Evolutionary conservation across 30 jellyfish, hydroid and myxozoan genomes (phyloP), one percentile per base, ranked within the genome.

Genomic region (Phacellophora camtschatica): DNA sequence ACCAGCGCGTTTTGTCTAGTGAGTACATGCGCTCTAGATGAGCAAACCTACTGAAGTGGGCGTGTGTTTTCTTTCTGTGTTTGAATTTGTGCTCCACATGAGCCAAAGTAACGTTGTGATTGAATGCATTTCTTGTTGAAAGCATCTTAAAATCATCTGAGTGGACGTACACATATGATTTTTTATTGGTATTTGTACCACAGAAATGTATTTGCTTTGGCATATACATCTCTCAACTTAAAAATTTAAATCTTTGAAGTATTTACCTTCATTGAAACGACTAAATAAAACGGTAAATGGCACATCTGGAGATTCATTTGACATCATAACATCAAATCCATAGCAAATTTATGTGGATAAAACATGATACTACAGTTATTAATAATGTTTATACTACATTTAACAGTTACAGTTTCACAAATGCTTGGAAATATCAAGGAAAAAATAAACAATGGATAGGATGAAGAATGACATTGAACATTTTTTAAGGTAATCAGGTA

Each of bases 241-340:
- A 12, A 51, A 51, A 5, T 39, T 51, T 6, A 16, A 51, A 51
- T 22, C 66, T 12, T 12, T 11, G 30, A 51, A 18, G 30, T 56
- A 28, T 23, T 56, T 56, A 56, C 71, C 71, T 56, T 56, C 39
- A 20, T 56, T 28, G 71, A 56, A 11, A 20, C 71, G 35, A 28
- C 39, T 56, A 16, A 56, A 56, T 28, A 56, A 5, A 28, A 56
- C 71, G 11, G 71, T 56, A 11, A 56, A 56, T 18, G 71, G 39
- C 35, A 56, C 71, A 56, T 56, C 42, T 23, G 71, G 71, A 56
- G 71, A 56, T 56, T 56, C 71, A 56, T 56, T 56, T 5, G 71
- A 20, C 9, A 56, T 31, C 71, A 56, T 56, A 18, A 56, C 39
- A 20, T 56, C 71, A n/a, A 56, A 56, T 10, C 71, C 71, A 56